Base-by-base conservation (phyloP, 2,888 invertebrate species). In the Philaethria dido region DNA sequence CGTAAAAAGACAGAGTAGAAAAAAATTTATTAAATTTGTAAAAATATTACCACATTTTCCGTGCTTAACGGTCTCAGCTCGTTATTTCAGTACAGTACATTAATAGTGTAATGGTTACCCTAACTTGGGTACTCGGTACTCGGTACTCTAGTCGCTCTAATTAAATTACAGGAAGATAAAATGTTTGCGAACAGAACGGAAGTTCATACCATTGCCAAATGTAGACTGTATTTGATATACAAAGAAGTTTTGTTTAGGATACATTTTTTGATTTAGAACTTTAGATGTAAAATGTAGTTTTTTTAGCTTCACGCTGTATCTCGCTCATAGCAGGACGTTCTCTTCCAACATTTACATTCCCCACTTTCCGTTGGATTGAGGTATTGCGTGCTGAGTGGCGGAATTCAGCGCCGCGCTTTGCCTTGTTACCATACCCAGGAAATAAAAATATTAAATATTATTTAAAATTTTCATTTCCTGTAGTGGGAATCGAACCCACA, bases 151-250 rank as follows among this genome's bases (percentile, higher is more conserved):
- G 68, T 72, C 62, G 72, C 78, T 79, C 82, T 81, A 80, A 76
- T 78, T 81, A 84, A 88, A 89, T 84, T 78, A 76, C 74, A 74
- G 29, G 77, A 66, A 70, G 73, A 78, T 78, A 81, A 85, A 83
- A 84, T 83, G 79, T 76, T 76, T 80, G 78, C 74, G 80, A 78
- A 78, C 79, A 80, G 76, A 82, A 79, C 88, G 88, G 90, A 90
- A 88, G 83, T 83, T 72, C 74, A 85, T 88, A 88, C 81, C 86
- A 89, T 83, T 84, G 83, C 86, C 88, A 88, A 87, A 87, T 89
- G 88, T 88, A 85, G 64, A 59, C 33, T 62, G 66, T 63, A 66
- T 66, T 64, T 69, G 70, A 63, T 36, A 64, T 36, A 66, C 33
- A 68, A 66, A 52, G 60, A 50, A 50, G 54, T 69, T 63, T 78